Base-by-base conservation (phyloP, 2,888 invertebrate species). In the Heliconius sara region DNA sequence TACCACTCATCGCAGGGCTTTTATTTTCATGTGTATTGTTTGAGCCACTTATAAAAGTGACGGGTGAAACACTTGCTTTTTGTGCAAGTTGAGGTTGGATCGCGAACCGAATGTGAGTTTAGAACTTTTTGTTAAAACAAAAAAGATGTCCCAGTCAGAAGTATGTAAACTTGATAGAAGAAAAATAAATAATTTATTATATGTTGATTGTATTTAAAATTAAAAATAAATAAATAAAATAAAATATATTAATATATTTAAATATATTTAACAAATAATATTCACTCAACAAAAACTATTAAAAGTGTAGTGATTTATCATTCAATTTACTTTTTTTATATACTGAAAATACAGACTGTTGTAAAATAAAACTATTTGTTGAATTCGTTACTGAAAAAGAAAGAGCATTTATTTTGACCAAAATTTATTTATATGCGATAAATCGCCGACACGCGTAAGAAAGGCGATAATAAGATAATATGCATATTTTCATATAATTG, bases 1-100 rank as follows among this genome's bases (percentile, higher is more conserved):
- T 70, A 76, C 83, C 82, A 67, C 74, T 78, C 78, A 80, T 83
- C 76, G 79, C 72, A 77, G 74, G 65, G 80, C 83, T 85, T 85
- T 85, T 84, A 85, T 86, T 86, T 86, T 86, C 84, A 86, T 84
- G 85, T 80, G 85, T 84, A 86, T 86, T 84, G 76, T 80, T 78
- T 78, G 76, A 79, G 60, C 34, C 60, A 77, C 79, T 80, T 81
- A 65, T 25, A 75, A 74, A 67, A 70, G 78, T 78, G 79, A 79
- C 75, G 76, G 78, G 71, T 77, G 73, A 78, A 57, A 81, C 71
- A 76, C 73, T 73, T 75, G 75, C 0, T 75, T 75, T 75, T 75
- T 75, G 47, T 75, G 3, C 22, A 30, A 65, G 47, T 73, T 13
- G 39, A 43, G 65, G 63, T 25, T 27, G 19, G 57, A 6, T 27